A percentile compares a stretch with the other conserved stretches of the same genome.
phyloP scores from a whole-genome alignment of 2,797 vertebrate species.

The Hephaestus fuliginosus region DNA sequence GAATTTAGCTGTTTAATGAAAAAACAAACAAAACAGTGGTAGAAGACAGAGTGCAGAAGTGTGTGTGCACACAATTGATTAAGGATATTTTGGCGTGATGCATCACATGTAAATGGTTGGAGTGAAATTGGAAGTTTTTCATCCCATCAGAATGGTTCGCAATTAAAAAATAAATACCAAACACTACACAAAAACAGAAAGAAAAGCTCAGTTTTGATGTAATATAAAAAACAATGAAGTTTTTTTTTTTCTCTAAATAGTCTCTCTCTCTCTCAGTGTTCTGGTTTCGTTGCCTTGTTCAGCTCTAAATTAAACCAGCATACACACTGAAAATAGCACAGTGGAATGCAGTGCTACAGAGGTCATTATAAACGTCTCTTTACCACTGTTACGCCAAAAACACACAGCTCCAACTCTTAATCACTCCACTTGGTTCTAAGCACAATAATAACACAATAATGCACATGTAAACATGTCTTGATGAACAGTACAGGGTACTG shows the following conservation, averaged over 20 bases:
- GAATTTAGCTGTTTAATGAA: neutral
- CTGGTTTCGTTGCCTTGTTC: constrained; percentile 56
- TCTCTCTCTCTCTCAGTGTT: constrained; percentile 40
- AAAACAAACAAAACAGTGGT: neutral
- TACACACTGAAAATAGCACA: constrained; percentile 55
- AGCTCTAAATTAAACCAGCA: constrained; percentile 52
- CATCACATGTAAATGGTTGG: neutral
- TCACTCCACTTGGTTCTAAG: neutral
- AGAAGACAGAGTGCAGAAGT: constrained; percentile 13
- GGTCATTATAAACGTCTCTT: constrained; percentile 9
- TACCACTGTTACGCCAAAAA: neutral
- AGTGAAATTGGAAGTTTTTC: neutral
- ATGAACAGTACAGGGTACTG: neutral
- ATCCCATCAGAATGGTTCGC: too few species aligned
- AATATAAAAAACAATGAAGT: too few species aligned
- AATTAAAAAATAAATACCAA: too few species aligned
- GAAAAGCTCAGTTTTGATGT: too few species aligned
- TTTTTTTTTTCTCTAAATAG: too few species aligned
- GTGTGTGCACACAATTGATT: neutral
- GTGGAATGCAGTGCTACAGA: constrained; percentile 34
- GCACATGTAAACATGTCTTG: neutral
- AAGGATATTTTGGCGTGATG: constrained; percentile 8
- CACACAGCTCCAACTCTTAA: neutral
- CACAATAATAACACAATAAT: neutral
- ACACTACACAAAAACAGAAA: too few species aligned